phyloP scores from a whole-genome alignment of 2,113 vertebrate genomes.

The Labeo rohita region DNA sequence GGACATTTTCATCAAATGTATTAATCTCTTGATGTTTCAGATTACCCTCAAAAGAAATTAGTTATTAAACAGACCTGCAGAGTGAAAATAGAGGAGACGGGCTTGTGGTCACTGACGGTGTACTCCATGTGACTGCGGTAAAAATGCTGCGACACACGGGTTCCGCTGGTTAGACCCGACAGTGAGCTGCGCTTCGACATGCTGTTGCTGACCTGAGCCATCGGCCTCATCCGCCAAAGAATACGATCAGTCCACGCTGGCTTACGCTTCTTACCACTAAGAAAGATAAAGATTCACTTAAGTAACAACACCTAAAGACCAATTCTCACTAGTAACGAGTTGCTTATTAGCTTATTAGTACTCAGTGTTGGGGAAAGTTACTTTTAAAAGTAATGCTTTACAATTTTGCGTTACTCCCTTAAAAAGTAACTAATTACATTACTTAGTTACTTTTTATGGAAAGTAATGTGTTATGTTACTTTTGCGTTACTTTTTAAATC shows the following conservation, averaged over 20 bases:
- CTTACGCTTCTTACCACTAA: conserved; percentile 93
- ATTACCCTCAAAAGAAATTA: neutral
- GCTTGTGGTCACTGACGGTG: conserved; percentile 94
- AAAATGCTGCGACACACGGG: conserved; percentile 85
- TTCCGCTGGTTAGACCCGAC: conserved; percentile 66
- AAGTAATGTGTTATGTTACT: too few species aligned
- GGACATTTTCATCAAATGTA: neutral
- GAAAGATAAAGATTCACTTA: conserved; percentile 17
- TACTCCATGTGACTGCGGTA: conserved; percentile 96
- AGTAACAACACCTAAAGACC: too few species aligned
- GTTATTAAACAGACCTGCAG: conserved; percentile 78
- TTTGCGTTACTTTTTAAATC: too few species aligned
- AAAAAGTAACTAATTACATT: too few species aligned
- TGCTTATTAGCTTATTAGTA: too few species aligned
- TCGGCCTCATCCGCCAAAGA: conserved; percentile 90
- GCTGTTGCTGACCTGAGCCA: conserved; percentile 64
- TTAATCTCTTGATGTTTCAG: neutral
- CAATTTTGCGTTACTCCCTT: too few species aligned
- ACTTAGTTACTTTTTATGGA: too few species aligned
- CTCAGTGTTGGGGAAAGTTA: too few species aligned
- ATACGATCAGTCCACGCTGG: conserved; percentile 98
- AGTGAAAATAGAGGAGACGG: conserved; percentile 88
- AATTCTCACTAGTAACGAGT: too few species aligned
- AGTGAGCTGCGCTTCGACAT: conserved; percentile 26
- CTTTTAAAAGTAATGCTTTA: too few species aligned